A percentile compares a stretch with the other conserved stretches of the same genome.
Conservation (phyloP, 2,888 invertebrate genomes). For the Clistopyga incitator region DNA sequence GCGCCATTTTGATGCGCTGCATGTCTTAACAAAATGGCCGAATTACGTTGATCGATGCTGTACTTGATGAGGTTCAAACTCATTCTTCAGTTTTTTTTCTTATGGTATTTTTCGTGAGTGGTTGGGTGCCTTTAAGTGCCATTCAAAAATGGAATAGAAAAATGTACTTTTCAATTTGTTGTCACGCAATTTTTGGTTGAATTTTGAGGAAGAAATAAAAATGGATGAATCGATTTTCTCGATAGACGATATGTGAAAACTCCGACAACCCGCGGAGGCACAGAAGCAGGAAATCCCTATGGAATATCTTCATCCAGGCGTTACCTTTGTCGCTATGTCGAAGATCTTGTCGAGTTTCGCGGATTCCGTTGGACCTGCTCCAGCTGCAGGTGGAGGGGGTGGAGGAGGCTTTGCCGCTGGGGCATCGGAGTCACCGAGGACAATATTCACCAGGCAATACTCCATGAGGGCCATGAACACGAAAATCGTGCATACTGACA, state of each 20-base stretch:
- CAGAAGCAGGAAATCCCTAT: slow-evolving; percentile 69
- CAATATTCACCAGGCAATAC: slow-evolving; percentile 95
- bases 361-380: slow-evolving; percentile 83
- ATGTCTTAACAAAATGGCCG: too few relatives aligned
- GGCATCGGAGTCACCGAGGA: slow-evolving; percentile 90
- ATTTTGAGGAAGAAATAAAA: too few relatives aligned
- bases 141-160: too few relatives aligned
- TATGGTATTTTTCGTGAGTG: too few relatives aligned
- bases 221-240: too few relatives aligned
- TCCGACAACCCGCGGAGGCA: slow-evolving; percentile 71
- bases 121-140: too few relatives aligned
- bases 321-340: slow-evolving; percentile 85
- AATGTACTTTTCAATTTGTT: too few relatives aligned
- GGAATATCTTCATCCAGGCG: slow-evolving; percentile 68
- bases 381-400: slow-evolving; percentile 87
- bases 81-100: too few relatives aligned
- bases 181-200: too few relatives aligned
- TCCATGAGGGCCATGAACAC: slow-evolving; percentile 98
- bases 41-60: too few relatives aligned
- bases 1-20: too few relatives aligned
- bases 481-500: slow-evolving; percentile 97
- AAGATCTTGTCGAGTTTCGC: slow-evolving; percentile 86
- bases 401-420: slow-evolving; percentile 85
- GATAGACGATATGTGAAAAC: slow-evolving; percentile 9
- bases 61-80: too few relatives aligned